These are phyloP conservation scores for Pelvicachromis taeniatus DNA, from an alignment of 2,113 vertebrate genomes.

Conservation along the genomic window DNA sequence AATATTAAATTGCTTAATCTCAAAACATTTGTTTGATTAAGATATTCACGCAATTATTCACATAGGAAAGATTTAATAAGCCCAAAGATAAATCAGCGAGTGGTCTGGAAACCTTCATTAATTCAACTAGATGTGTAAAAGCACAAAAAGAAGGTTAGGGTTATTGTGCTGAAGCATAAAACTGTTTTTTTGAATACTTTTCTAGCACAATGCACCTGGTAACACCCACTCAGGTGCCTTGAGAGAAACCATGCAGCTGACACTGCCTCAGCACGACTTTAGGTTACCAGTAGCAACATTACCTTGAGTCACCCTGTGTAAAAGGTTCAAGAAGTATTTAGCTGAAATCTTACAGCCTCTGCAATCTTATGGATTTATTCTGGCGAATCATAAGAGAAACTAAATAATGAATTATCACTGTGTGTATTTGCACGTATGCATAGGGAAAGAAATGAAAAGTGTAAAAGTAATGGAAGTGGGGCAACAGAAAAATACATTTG, in stretches of 20 bases:
- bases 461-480: neutral
- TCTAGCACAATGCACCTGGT: neutral
- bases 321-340: constrained; percentile 12
- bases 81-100: neutral
- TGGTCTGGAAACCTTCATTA: neutral
- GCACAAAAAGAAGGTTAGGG: neutral
- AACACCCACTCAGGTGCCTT: constrained; percentile 31
- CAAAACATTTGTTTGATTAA: neutral
- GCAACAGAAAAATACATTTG: neutral
- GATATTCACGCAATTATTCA: neutral
- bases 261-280: neutral
- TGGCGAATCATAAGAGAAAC: neutral
- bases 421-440: neutral
- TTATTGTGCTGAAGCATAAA: neutral
- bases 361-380: neutral
- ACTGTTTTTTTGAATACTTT: neutral
- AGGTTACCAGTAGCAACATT: constrained; percentile 42
- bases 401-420: neutral
- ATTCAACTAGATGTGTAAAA: neutral
- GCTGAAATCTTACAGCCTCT: neutral
- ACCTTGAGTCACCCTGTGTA: neutral
- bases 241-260: neutral
- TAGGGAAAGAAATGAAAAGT: neutral
- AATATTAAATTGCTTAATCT: neutral
- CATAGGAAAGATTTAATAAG: neutral